phyloP scores from a whole-genome alignment of 1,140 invertebrate genomes.

The Euura saliciscinereae region DNA sequence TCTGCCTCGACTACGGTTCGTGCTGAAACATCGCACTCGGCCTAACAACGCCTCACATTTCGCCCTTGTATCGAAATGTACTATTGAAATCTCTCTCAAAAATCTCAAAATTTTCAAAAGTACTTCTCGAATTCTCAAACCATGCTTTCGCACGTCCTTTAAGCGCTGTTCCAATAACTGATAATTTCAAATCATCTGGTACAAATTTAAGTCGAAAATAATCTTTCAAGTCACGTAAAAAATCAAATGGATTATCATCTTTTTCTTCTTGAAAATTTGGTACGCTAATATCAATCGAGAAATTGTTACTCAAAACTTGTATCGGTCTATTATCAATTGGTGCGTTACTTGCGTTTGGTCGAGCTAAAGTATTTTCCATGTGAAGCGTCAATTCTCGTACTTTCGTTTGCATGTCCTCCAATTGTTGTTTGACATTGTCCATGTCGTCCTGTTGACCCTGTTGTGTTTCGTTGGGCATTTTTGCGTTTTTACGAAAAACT shows the following conservation, averaged over 20 bases:
- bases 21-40: too few species aligned
- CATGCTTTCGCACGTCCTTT: not conserved
- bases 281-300: not conserved
- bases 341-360: not conserved
- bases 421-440: not conserved
- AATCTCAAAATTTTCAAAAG: not conserved
- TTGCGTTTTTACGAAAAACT: not conserved
- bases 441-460: not conserved
- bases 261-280: not conserved
- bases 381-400: not conserved
- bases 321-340: not conserved
- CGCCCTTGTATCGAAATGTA: too few species aligned
- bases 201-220: not conserved
- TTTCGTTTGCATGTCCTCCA: constrained; percentile 2
- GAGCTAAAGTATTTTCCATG: not conserved
- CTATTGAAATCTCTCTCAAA: not conserved
- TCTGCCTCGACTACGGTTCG: too few species aligned
- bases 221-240: not conserved
- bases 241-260: not conserved
- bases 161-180: not conserved
- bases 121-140: not conserved
- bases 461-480: too few species aligned
- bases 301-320: not conserved
- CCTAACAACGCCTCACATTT: too few species aligned
- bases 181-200: not conserved